A percentile compares a stretch with the other conserved stretches of the same genome.
These are phyloP conservation scores for Sminthurides bifidus DNA, from an alignment of 1,140 invertebrate genomes.

Conservation along the genomic window DNA sequence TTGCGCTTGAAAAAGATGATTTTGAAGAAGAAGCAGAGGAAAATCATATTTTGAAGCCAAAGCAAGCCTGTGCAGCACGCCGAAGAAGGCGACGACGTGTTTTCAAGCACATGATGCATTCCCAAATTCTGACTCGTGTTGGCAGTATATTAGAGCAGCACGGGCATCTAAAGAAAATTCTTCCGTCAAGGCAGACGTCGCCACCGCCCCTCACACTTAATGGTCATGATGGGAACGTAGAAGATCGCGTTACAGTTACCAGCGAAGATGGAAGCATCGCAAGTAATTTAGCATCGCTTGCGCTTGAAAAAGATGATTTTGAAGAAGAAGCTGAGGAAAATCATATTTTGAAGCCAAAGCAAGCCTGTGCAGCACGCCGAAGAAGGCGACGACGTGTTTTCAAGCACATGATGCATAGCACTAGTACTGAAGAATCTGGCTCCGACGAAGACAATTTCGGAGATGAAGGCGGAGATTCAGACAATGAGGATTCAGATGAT, in stretches of 20 bases:
- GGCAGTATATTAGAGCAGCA: conserved; percentile 17
- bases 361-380: not conserved
- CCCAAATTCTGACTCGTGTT: conserved; percentile 15
- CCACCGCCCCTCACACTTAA: not conserved
- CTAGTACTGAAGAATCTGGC: not conserved
- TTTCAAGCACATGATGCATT: conserved; percentile 19
- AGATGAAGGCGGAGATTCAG: not conserved
- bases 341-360: not conserved
- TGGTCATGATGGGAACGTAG: not conserved
- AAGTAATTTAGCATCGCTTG: not conserved
- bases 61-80: too few species aligned
- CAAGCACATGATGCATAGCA: not conserved
- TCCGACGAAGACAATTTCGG: not conserved
- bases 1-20: not conserved
- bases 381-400: not conserved
- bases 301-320: not conserved
- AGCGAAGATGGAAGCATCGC: not conserved
- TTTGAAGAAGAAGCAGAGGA: not conserved
- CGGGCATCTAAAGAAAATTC: conserved; percentile 5
- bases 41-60: not conserved
- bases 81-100: not conserved
- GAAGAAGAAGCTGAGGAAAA: not conserved
- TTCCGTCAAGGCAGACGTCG: not conserved
- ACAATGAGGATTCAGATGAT: not conserved
- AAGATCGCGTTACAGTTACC: not conserved